phyloP scores from a whole-genome alignment of 2,797 vertebrate species.

The Rhinogobio ventralis region DNA sequence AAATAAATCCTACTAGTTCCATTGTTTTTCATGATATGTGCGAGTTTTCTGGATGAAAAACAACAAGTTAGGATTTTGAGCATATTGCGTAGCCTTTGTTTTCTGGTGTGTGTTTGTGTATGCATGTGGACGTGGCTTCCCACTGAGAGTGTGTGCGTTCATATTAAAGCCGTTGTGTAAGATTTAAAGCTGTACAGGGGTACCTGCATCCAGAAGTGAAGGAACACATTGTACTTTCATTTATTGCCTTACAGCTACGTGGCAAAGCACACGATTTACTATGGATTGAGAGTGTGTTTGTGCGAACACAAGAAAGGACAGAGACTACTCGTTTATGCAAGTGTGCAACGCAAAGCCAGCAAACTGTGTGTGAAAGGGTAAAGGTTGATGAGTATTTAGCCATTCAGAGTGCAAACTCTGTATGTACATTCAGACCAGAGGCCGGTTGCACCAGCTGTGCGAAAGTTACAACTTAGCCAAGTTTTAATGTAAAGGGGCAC shows the following conservation, averaged over 20 bases:
- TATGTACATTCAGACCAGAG: not conserved
- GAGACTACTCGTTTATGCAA: slow-evolving; percentile 49
- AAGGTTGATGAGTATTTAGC: not conserved
- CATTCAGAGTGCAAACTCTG: not conserved
- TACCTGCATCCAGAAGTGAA: slow-evolving; percentile 61
- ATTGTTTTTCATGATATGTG: slow-evolving; percentile 21
- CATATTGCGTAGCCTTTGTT: slow-evolving; percentile 26
- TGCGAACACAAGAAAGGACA: slow-evolving; percentile 39
- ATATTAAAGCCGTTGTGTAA: slow-evolving; percentile 14
- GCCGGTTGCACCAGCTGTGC: not conserved
- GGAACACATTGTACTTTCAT: slow-evolving; percentile 76
- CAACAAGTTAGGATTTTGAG: slow-evolving; percentile 11
- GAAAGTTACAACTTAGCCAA: not conserved
- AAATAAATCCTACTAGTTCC: not conserved
- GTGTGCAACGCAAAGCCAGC: slow-evolving; percentile 7
- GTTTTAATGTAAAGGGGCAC: not conserved
- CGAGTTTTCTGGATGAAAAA: not conserved
- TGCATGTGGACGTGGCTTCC: slow-evolving; percentile 8
- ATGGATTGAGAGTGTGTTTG: slow-evolving; percentile 62
- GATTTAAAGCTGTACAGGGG: slow-evolving; percentile 47
- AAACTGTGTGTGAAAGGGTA: not conserved
- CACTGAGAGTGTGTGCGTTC: not conserved
- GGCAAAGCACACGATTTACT: slow-evolving; percentile 71
- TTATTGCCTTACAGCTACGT: slow-evolving; percentile 67
- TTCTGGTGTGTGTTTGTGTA: slow-evolving; percentile 17